A percentile compares a stretch with the other conserved stretches of the same genome.
phyloP scores from a whole-genome alignment of 2,888 invertebrate species.

The Slavum lentiscoides region DNA sequence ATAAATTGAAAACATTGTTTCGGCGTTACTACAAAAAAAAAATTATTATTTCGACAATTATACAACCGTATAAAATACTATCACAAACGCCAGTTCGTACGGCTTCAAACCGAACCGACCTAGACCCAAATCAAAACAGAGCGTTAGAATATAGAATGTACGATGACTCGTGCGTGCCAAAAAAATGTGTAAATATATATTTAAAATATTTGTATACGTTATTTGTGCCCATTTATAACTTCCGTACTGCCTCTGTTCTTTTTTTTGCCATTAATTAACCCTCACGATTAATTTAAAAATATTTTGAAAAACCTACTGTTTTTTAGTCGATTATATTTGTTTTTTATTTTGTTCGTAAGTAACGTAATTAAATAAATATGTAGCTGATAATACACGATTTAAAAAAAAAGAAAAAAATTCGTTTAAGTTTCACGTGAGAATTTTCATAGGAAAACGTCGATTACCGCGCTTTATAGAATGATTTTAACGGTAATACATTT shows the following conservation, averaged over 20 bases:
- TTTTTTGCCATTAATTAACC: neutral
- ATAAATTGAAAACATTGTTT: no score
- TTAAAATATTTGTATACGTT: no score
- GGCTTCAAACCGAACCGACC: neutral
- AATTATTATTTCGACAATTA: neutral
- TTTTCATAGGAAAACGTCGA: no score
- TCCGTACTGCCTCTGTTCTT: neutral
- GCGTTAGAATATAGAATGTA: neutral
- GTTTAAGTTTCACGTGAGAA: no score
- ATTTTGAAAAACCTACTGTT: neutral
- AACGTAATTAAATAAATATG: no score
- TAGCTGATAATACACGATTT: no score
- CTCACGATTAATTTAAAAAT: neutral
- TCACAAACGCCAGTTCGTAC: neutral
- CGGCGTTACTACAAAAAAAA: no score
- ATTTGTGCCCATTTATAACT: neutral
- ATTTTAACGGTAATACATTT: no score
- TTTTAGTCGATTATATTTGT: no score
- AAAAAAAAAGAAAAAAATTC: no score
- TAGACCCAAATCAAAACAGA: conserved; percentile 1
- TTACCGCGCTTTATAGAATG: no score
- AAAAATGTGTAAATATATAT: neutral
- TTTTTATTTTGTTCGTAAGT: no score
- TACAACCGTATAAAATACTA: neutral
- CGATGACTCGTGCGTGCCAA: neutral